phyloP scores from a whole-genome alignment of 2,113 vertebrate species.

The Eonycteris spelaea region DNA sequence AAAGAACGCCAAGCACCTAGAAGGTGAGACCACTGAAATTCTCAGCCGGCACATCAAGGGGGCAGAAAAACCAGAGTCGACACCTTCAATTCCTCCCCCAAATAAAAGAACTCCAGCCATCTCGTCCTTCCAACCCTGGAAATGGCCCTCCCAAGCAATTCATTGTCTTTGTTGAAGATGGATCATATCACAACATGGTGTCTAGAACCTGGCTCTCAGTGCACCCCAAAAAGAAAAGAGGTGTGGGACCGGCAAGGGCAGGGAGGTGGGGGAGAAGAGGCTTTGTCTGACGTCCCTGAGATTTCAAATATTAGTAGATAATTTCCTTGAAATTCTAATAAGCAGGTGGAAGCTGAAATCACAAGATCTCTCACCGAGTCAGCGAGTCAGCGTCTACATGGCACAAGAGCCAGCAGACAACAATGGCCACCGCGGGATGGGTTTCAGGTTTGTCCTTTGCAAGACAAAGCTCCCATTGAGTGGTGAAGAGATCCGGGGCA shows the following conservation, averaged over 20 bases:
- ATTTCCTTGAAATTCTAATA: slow-evolving; percentile 87
- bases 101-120: background rate
- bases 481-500: background rate
- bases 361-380: slow-evolving; percentile 84
- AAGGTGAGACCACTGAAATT: background rate
- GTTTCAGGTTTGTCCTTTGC: slow-evolving; percentile 87
- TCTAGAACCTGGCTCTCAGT: background rate
- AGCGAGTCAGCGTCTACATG: slow-evolving; percentile 81
- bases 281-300: background rate
- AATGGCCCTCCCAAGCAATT: background rate
- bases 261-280: background rate
- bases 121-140: background rate
- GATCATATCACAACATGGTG: slow-evolving; percentile 15
- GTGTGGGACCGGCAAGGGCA: slow-evolving; percentile 7
- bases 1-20: background rate
- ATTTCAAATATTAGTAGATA: slow-evolving; percentile 77
- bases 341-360: slow-evolving; percentile 85
- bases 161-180: slow-evolving; percentile 43
- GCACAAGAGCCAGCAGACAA: slow-evolving; percentile 85
- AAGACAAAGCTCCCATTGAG: slow-evolving; percentile 90
- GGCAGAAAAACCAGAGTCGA: background rate
- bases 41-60: background rate
- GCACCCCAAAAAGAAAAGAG: background rate
- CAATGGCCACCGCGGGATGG: slow-evolving; percentile 84
- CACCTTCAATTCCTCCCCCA: background rate